These are phyloP conservation scores for Nemapogon koenigi DNA, from an alignment of 2,888 invertebrate species.

Conservation along the genomic window DNA sequence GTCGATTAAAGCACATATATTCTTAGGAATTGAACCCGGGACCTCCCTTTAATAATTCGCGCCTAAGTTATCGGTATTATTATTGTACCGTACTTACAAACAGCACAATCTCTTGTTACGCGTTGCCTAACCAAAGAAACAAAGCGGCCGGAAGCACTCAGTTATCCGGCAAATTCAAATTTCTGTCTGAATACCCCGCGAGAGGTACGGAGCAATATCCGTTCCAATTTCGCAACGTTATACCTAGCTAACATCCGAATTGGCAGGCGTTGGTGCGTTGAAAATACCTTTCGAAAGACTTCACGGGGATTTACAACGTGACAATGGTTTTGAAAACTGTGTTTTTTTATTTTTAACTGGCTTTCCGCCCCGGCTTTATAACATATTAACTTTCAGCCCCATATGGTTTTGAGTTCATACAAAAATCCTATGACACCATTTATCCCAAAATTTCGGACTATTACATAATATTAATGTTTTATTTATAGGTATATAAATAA, in stretches of 20 bases:
- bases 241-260: conserved; percentile 37
- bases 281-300: conserved; percentile 27
- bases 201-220: conserved; percentile 60
- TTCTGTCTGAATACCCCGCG: conserved; percentile 49
- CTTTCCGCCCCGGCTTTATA: too few species aligned
- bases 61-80: conserved; percentile 20
- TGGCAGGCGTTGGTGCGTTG: conserved; percentile 48
- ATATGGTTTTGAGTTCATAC: too few species aligned
- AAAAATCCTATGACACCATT: too few species aligned
- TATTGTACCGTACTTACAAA: too few species aligned
- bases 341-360: too few species aligned
- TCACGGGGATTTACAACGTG: neutral
- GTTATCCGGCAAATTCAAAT: conserved; percentile 62
- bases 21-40: too few species aligned
- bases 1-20: too few species aligned
- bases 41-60: too few species aligned
- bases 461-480: too few species aligned
- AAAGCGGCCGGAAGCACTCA: conserved; percentile 54
- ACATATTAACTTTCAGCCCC: too few species aligned
- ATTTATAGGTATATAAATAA: too few species aligned
- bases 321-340: neutral
- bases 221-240: conserved; percentile 59
- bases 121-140: conserved; percentile 35
- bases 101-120: conserved; percentile 22
- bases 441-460: too few species aligned